phyloP scores from a whole-genome alignment of 2,888 invertebrate species.

The Escarpia spicata region DNA sequence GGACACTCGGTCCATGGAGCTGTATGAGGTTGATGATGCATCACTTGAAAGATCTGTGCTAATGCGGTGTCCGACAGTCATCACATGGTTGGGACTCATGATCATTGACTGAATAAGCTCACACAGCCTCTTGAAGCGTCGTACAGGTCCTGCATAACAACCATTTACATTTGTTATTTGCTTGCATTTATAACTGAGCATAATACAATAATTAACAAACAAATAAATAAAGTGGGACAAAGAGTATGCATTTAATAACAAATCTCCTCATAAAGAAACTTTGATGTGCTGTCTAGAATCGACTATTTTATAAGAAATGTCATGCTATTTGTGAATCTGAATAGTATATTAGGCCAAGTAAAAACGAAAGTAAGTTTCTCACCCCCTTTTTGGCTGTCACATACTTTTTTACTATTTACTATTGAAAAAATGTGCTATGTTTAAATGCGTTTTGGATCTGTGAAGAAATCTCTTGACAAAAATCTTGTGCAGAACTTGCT shows the following conservation, averaged over 20 bases:
- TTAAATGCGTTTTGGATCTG: no score
- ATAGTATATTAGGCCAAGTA: background rate
- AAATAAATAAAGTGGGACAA: background rate
- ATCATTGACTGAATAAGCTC: conserved; percentile 84
- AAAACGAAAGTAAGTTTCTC: no score
- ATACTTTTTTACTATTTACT: no score
- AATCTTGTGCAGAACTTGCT: no score
- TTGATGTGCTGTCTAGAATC: background rate
- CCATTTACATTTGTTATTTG: background rate
- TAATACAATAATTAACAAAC: background rate
- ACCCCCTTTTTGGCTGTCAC: no score
- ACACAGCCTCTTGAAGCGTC: conserved; percentile 93
- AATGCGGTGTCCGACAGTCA: conserved; percentile 57
- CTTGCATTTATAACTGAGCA: background rate
- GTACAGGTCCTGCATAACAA: conserved; percentile 81
- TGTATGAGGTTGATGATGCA: conserved; percentile 44
- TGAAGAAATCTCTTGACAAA: no score
- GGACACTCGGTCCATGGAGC: conserved; percentile 45
- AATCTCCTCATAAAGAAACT: background rate
- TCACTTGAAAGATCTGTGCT: conserved; percentile 57
- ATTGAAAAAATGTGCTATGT: no score
- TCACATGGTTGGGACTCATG: conserved; percentile 55
- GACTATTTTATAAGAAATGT: background rate
- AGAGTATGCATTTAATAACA: background rate
- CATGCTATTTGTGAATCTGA: background rate